Conservation (phyloP, 2,888 invertebrate genomes). For the Keiferia lycopersicella region DNA sequence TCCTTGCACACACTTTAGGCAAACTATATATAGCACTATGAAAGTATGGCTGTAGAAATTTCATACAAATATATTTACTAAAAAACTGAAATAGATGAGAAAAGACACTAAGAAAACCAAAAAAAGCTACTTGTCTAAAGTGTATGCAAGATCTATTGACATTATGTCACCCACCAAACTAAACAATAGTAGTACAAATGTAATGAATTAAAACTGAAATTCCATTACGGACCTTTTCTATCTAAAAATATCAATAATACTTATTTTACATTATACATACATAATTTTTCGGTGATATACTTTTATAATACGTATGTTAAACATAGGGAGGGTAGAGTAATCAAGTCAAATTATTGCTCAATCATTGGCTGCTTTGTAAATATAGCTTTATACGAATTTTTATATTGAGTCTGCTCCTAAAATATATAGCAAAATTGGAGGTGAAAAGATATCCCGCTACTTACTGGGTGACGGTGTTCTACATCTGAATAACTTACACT, state of each 20-base stretch:
- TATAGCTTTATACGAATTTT: constrained; percentile 7
- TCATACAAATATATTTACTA: too few relatives aligned
- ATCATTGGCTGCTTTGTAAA: constrained; percentile 10
- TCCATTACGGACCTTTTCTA: neutral
- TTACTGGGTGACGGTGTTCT: neutral
- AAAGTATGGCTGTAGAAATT: too few relatives aligned
- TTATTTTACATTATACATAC: neutral
- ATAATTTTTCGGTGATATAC: constrained; percentile 8
- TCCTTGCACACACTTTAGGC: neutral
- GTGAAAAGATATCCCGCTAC: neutral
- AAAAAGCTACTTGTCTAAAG: neutral
- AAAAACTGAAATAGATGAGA: too few relatives aligned
- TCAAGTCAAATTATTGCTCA: constrained; percentile 17
- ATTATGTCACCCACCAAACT: constrained; percentile 26
- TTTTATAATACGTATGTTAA: constrained; percentile 10
- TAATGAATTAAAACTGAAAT: constrained; percentile 3
- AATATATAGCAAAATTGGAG: neutral
- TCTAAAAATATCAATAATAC: neutral
- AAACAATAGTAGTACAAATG: constrained; percentile 28
- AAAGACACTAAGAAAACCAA: too few relatives aligned
- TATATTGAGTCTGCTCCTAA: neutral
- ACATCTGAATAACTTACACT: neutral
- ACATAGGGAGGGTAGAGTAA: constrained; percentile 2
- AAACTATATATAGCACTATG: too few relatives aligned
- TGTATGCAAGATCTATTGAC: neutral